Evolutionary conservation across 1,140 invertebrate species (phyloP).

Genomic region (roundworm (Caenorhabditis elegans)): WBcel235 BX284606.5:3635001-3635500

Average conservation of each 20-base stretch:
- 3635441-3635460: no score
- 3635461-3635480: no score
- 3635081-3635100: neutral
- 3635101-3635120: neutral
- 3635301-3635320: neutral
- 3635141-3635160: conserved; percentile 10
- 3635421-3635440: no score
- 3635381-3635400: neutral
- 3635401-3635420: neutral
- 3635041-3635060: neutral
- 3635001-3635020: neutral
- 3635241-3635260: no score
- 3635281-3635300: neutral
- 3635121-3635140: neutral
- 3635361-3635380: neutral
- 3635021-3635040: conserved; percentile 22
- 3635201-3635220: no score
- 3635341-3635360: conserved; percentile 4
- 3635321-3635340: neutral
- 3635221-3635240: no score
- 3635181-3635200: no score
- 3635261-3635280: neutral
- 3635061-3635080: neutral
- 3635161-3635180: conserved; percentile 4
- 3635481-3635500: neutral